Evolutionary conservation across 1,140 invertebrate species (phyloP).

Genomic region (Callitettix versicolor): DNA sequence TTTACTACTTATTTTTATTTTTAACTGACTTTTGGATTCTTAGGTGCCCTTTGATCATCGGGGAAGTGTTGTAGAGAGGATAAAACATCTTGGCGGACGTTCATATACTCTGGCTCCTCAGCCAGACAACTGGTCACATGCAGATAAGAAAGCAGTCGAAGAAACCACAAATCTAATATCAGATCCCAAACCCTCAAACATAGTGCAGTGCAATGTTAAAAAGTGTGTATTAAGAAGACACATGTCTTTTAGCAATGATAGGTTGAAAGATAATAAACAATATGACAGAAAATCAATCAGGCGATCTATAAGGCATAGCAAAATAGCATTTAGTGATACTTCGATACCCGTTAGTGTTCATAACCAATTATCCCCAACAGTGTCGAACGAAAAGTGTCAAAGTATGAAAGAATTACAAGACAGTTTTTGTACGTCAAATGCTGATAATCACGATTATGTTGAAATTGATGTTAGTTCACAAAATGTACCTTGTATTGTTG

Average conservation of each 20-base stretch:
- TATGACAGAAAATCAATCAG: slow-evolving; percentile 3
- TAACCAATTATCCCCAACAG: background rate
- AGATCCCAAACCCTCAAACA: background rate
- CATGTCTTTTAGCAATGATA: background rate
- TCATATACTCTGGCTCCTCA: too few relatives aligned
- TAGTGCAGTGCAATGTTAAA: background rate
- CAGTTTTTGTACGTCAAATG: background rate
- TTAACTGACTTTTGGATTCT: background rate
- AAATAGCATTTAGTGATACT: slow-evolving; percentile 20
- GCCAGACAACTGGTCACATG: too few relatives aligned
- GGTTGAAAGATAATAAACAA: slow-evolving; percentile 1
- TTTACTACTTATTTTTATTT: too few relatives aligned
- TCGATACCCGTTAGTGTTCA: slow-evolving; percentile 15
- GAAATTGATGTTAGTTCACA: background rate
- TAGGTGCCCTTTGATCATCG: too few relatives aligned
- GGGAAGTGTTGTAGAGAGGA: too few relatives aligned
- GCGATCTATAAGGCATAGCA: background rate
- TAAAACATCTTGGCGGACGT: too few relatives aligned
- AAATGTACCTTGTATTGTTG: background rate
- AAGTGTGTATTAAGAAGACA: background rate
- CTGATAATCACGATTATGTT: background rate
- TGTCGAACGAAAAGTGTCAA: slow-evolving; percentile 5
- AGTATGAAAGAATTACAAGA: slow-evolving; percentile 7
- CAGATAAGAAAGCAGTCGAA: too few relatives aligned
- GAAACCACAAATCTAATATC: background rate